These are phyloP conservation scores for Megaceryle maxima DNA, from an alignment of 2,113 vertebrate species.

Conservation along the genomic window DNA sequence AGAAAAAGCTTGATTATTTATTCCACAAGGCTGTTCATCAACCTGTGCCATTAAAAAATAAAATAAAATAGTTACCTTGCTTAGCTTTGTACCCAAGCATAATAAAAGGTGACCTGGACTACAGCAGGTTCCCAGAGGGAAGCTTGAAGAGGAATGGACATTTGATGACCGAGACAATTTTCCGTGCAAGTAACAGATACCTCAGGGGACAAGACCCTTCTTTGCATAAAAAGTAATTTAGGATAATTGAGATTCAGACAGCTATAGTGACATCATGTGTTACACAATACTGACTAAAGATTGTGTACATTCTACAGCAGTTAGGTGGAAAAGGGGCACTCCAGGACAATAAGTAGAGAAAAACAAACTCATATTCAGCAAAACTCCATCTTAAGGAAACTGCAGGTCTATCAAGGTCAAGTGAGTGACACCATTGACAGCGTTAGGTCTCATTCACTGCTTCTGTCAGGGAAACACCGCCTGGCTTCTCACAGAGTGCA, in stretches of 20 bases:
- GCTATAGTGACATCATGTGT: not conserved
- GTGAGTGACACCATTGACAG: not conserved
- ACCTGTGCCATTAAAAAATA: not conserved
- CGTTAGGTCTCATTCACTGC: not conserved
- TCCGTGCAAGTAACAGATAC: not conserved
- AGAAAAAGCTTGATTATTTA: not conserved
- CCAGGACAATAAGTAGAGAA: not conserved
- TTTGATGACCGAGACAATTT: not conserved
- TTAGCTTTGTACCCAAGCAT: not conserved
- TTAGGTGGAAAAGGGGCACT: not conserved
- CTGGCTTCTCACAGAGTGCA: not conserved
- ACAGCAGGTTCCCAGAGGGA: not conserved
- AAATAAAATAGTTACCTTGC: not conserved
- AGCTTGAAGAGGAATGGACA: not conserved
- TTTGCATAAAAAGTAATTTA: not conserved
- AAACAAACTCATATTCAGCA: slow-evolving; percentile 6
- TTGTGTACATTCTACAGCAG: not conserved
- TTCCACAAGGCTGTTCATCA: slow-evolving; percentile 18
- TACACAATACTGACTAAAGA: not conserved
- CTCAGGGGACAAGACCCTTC: not conserved
- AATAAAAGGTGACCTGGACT: not conserved
- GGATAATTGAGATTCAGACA: not conserved
- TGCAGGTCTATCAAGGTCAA: slow-evolving; percentile 22
- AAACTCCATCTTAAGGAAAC: not conserved
- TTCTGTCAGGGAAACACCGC: not conserved